Conservation (phyloP, 2,888 invertebrate species). For the Desoria tigrina region DNA sequence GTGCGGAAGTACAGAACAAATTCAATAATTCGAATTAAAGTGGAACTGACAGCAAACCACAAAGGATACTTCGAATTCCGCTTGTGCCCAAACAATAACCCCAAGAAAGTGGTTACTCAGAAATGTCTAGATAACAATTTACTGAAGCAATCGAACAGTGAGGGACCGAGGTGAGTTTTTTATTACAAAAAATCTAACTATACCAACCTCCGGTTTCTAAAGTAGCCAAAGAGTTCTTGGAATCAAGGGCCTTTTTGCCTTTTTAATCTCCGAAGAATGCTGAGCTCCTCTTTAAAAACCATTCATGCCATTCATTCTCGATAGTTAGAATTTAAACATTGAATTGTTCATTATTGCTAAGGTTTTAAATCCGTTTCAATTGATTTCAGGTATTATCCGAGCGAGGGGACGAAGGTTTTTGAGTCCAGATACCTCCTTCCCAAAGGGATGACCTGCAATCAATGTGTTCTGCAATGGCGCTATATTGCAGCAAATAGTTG, state of each 20-base stretch:
- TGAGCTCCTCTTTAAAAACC: background rate
- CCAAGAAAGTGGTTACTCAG: constrained; percentile 68
- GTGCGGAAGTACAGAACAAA: constrained; percentile 75
- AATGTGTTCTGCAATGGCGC: constrained; percentile 85
- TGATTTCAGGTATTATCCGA: constrained; percentile 56
- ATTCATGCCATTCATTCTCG: background rate
- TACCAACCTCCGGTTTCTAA: background rate
- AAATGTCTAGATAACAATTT: constrained; percentile 75
- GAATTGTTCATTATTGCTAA: background rate
- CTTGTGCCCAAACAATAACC: constrained; percentile 69
- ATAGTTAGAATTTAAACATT: background rate
- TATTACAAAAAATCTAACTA: constrained; percentile 5
- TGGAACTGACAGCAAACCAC: constrained; percentile 86
- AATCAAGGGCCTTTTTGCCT: constrained; percentile 7
- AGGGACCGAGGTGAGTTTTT: constrained; percentile 52
- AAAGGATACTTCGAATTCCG: constrained; percentile 83
- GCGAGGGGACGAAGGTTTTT: constrained; percentile 75
- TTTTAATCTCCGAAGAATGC: constrained; percentile 10
- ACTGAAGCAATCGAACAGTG: constrained; percentile 62
- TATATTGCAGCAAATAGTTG: constrained; percentile 83
- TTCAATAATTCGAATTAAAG: constrained; percentile 69
- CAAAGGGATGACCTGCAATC: constrained; percentile 69
- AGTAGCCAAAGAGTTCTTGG: background rate
- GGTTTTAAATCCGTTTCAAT: background rate
- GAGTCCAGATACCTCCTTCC: constrained; percentile 71